phyloP scores from a whole-genome alignment of 2,888 invertebrate genomes.

The Thera obeliscata region DNA sequence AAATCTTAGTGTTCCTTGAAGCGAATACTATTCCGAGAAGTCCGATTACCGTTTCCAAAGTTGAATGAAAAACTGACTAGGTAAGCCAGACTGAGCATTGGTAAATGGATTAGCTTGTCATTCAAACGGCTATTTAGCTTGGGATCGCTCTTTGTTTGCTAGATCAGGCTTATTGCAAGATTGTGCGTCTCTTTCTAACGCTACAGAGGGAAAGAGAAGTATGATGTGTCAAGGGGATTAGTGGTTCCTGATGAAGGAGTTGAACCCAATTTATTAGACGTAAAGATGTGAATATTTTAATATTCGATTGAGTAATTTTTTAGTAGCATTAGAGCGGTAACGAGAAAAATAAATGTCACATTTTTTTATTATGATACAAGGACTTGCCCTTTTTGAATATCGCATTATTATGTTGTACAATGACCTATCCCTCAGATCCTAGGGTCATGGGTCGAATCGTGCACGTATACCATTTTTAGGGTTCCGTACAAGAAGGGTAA shows the following conservation, averaged over 20 bases:
- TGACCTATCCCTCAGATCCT: too few species aligned
- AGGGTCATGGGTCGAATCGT: too few species aligned
- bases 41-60: constrained; percentile 41
- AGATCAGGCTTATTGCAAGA: constrained; percentile 33
- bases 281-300: constrained; percentile 5
- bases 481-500: too few species aligned
- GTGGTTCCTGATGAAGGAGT: constrained; percentile 21
- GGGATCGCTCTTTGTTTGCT: constrained; percentile 42
- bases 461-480: too few species aligned
- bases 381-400: too few species aligned
- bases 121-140: constrained; percentile 46
- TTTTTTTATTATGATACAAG: too few species aligned
- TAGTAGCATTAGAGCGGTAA: background rate
- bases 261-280: constrained; percentile 20
- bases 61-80: constrained; percentile 38
- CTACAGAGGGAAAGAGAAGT: constrained; percentile 4
- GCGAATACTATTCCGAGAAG: constrained; percentile 21
- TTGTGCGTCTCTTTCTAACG: constrained; percentile 22
- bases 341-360: too few species aligned
- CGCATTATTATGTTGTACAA: too few species aligned
- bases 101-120: constrained; percentile 53
- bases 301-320: constrained; percentile 1
- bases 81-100: too few species aligned
- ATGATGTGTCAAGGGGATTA: constrained; percentile 21
- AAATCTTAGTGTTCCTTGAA: too few species aligned